These are phyloP conservation scores for Hydrotaea diabolus DNA, from an alignment of 2,888 invertebrate species.

Conservation along the genomic window DNA sequence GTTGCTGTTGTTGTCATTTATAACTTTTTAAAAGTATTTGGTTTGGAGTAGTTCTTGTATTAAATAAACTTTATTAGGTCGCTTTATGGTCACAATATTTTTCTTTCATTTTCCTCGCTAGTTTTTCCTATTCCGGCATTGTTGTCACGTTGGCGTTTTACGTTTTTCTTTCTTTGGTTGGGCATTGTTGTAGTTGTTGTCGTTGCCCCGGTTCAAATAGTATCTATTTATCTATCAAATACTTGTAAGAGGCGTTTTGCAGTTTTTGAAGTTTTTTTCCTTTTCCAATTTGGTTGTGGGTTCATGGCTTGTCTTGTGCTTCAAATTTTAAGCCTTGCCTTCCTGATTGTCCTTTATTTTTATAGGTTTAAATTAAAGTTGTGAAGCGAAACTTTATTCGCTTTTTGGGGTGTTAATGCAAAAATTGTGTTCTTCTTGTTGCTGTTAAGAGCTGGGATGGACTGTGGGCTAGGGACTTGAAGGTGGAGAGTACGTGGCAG, in stretches of 20 bases:
- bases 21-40: conserved; percentile 61
- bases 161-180: background rate
- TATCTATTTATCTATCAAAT: conserved; percentile 35
- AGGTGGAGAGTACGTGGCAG: background rate
- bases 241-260: conserved; percentile 23
- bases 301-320: conserved; percentile 15
- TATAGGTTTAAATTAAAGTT: conserved; percentile 9
- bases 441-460: background rate
- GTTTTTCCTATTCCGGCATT: background rate
- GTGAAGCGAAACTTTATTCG: conserved; percentile 12
- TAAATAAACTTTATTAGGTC: conserved; percentile 74
- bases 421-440: conserved; percentile 8
- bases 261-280: conserved; percentile 9
- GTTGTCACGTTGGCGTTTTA: background rate
- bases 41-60: conserved; percentile 54
- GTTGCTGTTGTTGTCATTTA: conserved; percentile 51
- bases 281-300: background rate
- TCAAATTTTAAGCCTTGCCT: conserved; percentile 15
- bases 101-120: conserved; percentile 28
- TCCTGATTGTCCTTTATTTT: background rate
- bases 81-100: conserved; percentile 73
- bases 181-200: background rate
- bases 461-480: background rate
- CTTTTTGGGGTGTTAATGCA: conserved; percentile 28
- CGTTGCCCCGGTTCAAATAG: conserved; percentile 7